phyloP scores from a whole-genome alignment of 1,140 invertebrate species.

The Dryas iulia region DNA sequence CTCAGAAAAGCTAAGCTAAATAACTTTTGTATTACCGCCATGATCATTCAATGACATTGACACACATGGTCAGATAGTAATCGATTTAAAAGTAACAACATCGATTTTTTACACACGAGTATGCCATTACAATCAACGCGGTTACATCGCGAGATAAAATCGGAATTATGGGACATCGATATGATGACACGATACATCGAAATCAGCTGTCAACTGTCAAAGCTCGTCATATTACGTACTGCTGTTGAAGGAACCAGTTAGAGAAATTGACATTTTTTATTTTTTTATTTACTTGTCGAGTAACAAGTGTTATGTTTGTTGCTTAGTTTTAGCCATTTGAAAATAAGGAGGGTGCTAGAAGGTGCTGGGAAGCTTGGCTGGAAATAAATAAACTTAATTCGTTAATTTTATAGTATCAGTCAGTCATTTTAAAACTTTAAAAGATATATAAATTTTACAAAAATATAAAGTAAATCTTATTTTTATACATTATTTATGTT shows the following conservation, averaged over 20 bases:
- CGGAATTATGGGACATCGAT: not conserved
- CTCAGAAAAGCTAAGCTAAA: not conserved
- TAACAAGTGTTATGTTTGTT: no score
- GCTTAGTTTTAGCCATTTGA: no score
- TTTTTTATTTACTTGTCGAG: no score
- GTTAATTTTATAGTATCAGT: no score
- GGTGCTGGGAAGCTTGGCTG: no score
- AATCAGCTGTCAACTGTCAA: not conserved
- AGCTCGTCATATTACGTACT: not conserved
- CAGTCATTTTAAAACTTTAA: no score
- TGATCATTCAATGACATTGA: not conserved
- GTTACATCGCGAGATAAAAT: not conserved
- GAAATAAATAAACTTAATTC: no score
- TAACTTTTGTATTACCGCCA: not conserved
- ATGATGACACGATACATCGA: not conserved
- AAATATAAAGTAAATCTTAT: no score
- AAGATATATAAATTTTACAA: no score
- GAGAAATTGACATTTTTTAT: not conserved
- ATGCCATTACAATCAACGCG: not conserved
- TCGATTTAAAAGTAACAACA: slow-evolving; percentile 2
- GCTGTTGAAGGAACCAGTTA: not conserved
- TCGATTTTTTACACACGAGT: not conserved
- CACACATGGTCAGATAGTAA: not conserved
- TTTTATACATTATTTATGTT: no score
- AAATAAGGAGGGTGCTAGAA: no score